Percentiles rank a stretch among this genome's conserved stretches.
These are phyloP conservation scores for Vandiemenella viatica DNA, from an alignment of 2,888 invertebrate genomes.

Conservation along the genomic window DNA sequence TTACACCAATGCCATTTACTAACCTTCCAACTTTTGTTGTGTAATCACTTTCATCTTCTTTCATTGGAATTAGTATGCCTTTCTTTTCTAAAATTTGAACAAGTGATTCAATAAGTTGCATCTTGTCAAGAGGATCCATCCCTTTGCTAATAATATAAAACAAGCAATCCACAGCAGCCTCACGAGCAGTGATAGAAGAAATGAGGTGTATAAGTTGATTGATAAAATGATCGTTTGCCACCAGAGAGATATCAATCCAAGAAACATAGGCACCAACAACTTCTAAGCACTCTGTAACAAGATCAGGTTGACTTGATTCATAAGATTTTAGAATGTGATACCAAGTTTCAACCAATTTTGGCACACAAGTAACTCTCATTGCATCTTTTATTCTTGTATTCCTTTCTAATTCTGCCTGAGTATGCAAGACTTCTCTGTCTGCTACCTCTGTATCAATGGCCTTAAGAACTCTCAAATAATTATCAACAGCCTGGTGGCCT, in stretches of 20 bases:
- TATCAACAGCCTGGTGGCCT: slow-evolving; percentile 29
- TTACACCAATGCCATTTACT: slow-evolving; percentile 33
- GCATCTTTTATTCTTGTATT: slow-evolving; percentile 37
- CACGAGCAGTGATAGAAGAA: slow-evolving; percentile 22
- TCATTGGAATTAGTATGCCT: slow-evolving; percentile 26
- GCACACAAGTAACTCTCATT: slow-evolving; percentile 37
- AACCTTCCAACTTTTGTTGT: slow-evolving; percentile 32
- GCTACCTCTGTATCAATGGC: slow-evolving; percentile 38
- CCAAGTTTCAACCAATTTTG: slow-evolving; percentile 37
- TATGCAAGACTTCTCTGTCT: slow-evolving; percentile 32
- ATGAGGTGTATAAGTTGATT: slow-evolving; percentile 31
- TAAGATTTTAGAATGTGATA: slow-evolving; percentile 32
- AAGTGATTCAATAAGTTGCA: slow-evolving; percentile 33
- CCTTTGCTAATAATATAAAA: slow-evolving; percentile 37
- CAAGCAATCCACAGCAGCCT: slow-evolving; percentile 36
- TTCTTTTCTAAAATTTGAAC: slow-evolving; percentile 28
- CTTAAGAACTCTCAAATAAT: slow-evolving; percentile 34
- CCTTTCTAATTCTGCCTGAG: slow-evolving; percentile 28
- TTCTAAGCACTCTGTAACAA: slow-evolving; percentile 30
- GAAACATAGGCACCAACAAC: slow-evolving; percentile 37
- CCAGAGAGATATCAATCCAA: slow-evolving; percentile 40
- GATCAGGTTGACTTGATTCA: slow-evolving; percentile 23
- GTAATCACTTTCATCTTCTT: slow-evolving; percentile 35
- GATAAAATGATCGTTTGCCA: slow-evolving; percentile 39
- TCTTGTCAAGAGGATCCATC: slow-evolving; percentile 39